Percentiles rank a stretch among this genome's conserved stretches.
phyloP scores from a whole-genome alignment of 2,797 vertebrate species.

The Picus viridis region DNA sequence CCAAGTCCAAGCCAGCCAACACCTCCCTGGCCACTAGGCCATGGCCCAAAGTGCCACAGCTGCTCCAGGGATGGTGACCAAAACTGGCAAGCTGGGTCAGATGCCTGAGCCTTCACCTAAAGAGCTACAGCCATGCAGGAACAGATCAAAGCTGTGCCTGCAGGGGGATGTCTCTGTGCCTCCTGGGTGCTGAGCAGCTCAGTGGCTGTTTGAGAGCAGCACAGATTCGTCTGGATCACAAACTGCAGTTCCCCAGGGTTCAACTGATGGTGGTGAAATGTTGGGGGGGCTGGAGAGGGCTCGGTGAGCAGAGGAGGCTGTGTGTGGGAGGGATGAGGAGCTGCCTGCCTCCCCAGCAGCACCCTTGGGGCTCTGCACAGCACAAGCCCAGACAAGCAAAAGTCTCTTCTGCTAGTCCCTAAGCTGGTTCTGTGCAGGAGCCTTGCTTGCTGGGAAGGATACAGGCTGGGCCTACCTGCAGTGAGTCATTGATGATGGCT shows the following conservation, averaged over 20 bases:
- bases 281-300: background rate
- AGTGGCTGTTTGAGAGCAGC: background rate
- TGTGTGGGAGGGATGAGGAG: background rate
- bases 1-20: too few species aligned
- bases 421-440: accelerated
- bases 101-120: background rate
- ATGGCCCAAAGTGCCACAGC: too few species aligned
- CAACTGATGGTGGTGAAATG: accelerated
- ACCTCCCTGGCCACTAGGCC: too few species aligned
- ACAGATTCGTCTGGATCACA: background rate
- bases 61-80: background rate
- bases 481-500: too few species aligned
- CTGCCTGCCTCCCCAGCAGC: background rate
- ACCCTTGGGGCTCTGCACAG: background rate
- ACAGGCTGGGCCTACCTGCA: background rate
- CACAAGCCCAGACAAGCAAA: too few species aligned
- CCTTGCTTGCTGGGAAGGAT: background rate
- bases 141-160: background rate
- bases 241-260: background rate
- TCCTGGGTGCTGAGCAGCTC: background rate
- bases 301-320: background rate
- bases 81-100: background rate
- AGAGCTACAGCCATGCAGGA: accelerated
- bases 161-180: background rate
- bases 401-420: background rate